Base-by-base conservation (phyloP, 1,140 invertebrate genomes). In the Drosophila lini region DNA sequence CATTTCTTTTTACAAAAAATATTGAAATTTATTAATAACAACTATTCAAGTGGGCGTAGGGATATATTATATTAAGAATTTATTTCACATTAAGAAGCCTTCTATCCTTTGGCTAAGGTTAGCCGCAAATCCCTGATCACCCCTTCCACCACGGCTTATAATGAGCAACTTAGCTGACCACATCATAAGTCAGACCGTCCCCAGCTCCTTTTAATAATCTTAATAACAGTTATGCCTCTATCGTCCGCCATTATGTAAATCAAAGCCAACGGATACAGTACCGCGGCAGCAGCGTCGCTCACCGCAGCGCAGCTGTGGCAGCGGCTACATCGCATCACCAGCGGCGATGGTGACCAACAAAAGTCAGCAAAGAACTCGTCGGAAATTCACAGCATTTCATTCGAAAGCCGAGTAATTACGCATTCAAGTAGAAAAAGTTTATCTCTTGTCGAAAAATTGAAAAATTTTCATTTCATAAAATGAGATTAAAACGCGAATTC, bases 341-440 rank as follows among this genome's bases (percentile, higher is more conserved):
- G 58, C 55, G 41, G 36, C 63, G 38, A 57, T 70, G 63, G 61
- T 48, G 57, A 62, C 58, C 75, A 55, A 65, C 80, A 74, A 80
- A 88, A 88, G 67, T 79, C 80, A 77, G 74, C 60, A 56, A 47
- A 58, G 42, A 70, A 50, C 75, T 57, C 75, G 48, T 34, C 56
- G 63, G 50, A 59, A 81, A 77, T 70, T 74, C 80, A 69, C 63
- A 79, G 65, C 77, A 71, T 89, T 88, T 83, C 69, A 74, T 71
- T 71, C 50, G 25, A 62, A 62, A 73, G 60, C 60, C 74, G 47
- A 84, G 83, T 88, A 88, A 88, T 89, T 89, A 88, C 80, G 83
- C 83, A 88, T 89, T 89, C 84, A 89, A 88, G 83, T 84, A 89
- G 84, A 88, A 88, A 88, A 88, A 88, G 83, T 88, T 89, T 88